These are phyloP conservation scores for Urocynchramus pylzowi DNA, from an alignment of 2,113 vertebrate species.

Conservation along the genomic window DNA sequence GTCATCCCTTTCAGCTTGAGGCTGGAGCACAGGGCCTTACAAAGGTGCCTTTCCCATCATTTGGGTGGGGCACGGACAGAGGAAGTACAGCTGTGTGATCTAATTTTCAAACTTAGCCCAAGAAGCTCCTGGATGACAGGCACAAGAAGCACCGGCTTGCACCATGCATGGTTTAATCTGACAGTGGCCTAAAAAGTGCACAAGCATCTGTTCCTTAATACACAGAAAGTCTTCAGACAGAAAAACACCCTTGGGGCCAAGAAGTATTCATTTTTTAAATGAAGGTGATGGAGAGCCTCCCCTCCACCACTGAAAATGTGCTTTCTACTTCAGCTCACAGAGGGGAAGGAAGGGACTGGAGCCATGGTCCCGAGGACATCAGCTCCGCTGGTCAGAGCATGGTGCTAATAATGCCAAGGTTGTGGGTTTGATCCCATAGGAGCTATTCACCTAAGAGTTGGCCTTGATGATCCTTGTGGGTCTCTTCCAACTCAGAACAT, in stretches of 20 bases:
- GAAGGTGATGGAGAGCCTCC: neutral
- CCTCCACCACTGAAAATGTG: neutral
- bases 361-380: neutral
- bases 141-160: rapidly evolving
- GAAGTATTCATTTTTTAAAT: neutral
- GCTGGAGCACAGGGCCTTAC: too few species aligned
- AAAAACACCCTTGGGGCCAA: neutral
- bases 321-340: neutral
- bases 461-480: neutral
- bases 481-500: neutral
- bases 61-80: rapidly evolving
- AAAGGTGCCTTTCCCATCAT: neutral
- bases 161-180: neutral
- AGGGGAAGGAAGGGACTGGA: neutral
- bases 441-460: neutral
- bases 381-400: neutral
- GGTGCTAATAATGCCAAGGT: neutral
- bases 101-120: neutral
- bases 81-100: rapidly evolving
- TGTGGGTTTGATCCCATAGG: neutral
- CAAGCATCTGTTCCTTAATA: neutral
- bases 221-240: neutral
- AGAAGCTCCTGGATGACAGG: neutral
- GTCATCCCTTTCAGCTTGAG: neutral
- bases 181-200: neutral